These are phyloP conservation scores for Meda fulgida DNA, from an alignment of 2,797 vertebrate genomes.

Conservation along the genomic window DNA sequence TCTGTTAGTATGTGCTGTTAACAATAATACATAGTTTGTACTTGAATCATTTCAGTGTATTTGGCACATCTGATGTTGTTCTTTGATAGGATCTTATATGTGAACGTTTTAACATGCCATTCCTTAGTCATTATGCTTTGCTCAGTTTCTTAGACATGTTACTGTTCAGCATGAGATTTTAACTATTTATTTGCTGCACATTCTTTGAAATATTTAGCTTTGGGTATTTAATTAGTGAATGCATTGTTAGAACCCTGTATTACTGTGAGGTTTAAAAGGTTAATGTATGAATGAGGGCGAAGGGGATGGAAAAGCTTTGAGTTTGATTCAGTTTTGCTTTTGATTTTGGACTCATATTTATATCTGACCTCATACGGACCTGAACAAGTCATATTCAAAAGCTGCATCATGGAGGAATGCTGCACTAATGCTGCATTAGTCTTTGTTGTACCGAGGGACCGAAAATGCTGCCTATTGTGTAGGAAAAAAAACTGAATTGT, in stretches of 20 bases:
- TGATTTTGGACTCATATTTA: constrained; percentile 50
- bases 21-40: constrained; percentile 7
- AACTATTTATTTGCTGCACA: constrained; percentile 21
- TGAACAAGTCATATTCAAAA: constrained; percentile 29
- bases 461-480: background rate
- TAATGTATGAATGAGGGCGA: background rate
- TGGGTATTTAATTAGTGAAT: constrained; percentile 21
- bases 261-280: background rate
- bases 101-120: constrained; percentile 37
- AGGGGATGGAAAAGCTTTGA: constrained; percentile 37
- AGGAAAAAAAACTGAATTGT: background rate
- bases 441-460: background rate
- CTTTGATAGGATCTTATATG: constrained; percentile 26
- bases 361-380: constrained; percentile 45
- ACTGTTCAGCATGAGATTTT: constrained; percentile 8
- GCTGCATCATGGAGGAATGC: constrained; percentile 5
- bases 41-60: constrained; percentile 40
- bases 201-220: background rate
- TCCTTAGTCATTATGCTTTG: constrained; percentile 44
- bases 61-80: constrained; percentile 43
- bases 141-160: constrained; percentile 7
- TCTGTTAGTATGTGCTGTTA: constrained; percentile 27
- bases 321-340: constrained; percentile 49
- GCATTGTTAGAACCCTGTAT: background rate
- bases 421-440: background rate